These are phyloP conservation scores for Melieria omissa DNA, from an alignment of 2,888 invertebrate species.

Conservation along the genomic window DNA sequence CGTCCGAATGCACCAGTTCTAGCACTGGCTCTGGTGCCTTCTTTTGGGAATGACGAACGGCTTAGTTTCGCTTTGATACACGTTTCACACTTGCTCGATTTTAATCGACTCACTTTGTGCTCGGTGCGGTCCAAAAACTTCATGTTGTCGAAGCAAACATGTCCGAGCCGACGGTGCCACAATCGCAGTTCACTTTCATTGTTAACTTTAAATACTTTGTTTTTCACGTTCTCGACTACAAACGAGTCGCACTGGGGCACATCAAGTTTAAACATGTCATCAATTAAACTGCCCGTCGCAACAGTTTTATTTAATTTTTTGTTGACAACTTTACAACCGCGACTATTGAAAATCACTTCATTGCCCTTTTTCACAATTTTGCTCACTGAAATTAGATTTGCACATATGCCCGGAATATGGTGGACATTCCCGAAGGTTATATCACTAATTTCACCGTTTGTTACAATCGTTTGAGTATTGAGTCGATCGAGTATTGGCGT, in stretches of 20 bases:
- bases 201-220: conserved; percentile 3
- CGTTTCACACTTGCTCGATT: conserved; percentile 9
- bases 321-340: conserved; percentile 26
- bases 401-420: conserved; percentile 22
- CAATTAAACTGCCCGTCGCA: conserved; percentile 32
- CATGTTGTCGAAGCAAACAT: conserved; percentile 25
- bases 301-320: background rate
- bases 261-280: conserved; percentile 34
- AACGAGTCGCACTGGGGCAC: conserved; percentile 29
- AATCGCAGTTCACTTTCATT: conserved; percentile 14
- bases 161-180: conserved; percentile 27
- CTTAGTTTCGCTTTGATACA: conserved; percentile 24
- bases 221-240: conserved; percentile 17
- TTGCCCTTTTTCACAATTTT: conserved; percentile 26
- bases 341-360: conserved; percentile 24
- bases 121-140: conserved; percentile 10
- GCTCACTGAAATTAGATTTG: conserved; percentile 26
- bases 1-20: conserved; percentile 26
- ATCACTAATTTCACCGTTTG: background rate
- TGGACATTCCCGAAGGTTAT: too few relatives aligned
- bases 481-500: conserved; percentile 9
- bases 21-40: conserved; percentile 22
- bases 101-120: conserved; percentile 4
- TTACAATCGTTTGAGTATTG: conserved; percentile 22
- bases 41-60: conserved; percentile 29